phyloP scores from a whole-genome alignment of 1,140 invertebrate species.

The Epicauta chinensis region DNA sequence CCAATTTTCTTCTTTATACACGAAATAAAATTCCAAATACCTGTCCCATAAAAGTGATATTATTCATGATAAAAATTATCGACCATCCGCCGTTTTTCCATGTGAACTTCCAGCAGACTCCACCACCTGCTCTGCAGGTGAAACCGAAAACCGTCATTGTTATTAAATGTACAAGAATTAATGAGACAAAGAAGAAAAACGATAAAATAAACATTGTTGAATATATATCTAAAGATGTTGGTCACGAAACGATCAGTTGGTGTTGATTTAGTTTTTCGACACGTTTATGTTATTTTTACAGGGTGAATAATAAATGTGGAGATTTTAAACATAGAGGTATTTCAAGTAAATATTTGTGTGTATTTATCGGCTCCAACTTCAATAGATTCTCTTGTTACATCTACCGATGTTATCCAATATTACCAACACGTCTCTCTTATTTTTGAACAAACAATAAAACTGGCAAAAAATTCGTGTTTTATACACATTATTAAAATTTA shows the following conservation, averaged over 20 bases:
- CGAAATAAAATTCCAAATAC: too few species aligned
- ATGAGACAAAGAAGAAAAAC: constrained; percentile 11
- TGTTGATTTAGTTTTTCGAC: constrained; percentile 18
- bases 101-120: too few species aligned
- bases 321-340: constrained; percentile 5
- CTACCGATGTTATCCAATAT: too few species aligned
- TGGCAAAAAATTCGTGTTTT: too few species aligned
- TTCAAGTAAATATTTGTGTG: constrained; percentile 14
- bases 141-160: constrained; percentile 12
- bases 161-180: constrained; percentile 12
- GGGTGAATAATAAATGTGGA: constrained; percentile 1
- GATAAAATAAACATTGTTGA: constrained; percentile 11
- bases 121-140: constrained; percentile 4
- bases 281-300: constrained; percentile 17
- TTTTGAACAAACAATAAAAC: too few species aligned
- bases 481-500: background rate
- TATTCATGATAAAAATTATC: too few species aligned
- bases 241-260: too few species aligned
- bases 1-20: too few species aligned
- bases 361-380: constrained; percentile 12
- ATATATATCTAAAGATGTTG: too few species aligned
- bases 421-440: too few species aligned
- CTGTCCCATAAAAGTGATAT: too few species aligned
- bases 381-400: constrained; percentile 3
- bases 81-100: too few species aligned